Conservation (phyloP, 2,797 vertebrate species). For the Neosalanx taihuensis region DNA sequence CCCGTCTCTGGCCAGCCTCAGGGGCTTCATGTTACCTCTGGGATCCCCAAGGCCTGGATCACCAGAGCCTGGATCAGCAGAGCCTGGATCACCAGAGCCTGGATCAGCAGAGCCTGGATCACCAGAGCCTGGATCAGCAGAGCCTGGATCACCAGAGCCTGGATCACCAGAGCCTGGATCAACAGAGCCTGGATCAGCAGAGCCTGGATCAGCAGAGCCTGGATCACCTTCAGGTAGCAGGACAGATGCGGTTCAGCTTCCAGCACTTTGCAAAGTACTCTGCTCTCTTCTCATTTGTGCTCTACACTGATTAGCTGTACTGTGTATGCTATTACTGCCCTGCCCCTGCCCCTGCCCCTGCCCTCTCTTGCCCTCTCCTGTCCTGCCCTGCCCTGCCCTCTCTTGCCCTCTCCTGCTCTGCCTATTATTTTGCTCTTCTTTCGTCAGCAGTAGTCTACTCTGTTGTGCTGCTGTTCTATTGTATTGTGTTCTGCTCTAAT, state of each 20-base stretch:
- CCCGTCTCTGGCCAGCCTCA: too few species aligned
- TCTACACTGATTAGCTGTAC: too few species aligned
- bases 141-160: not conserved
- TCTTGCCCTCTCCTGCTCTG: too few species aligned
- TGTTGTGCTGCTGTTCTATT: too few species aligned
- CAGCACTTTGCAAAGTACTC: not conserved
- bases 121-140: not conserved
- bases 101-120: not conserved
- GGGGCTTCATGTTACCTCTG: too few species aligned
- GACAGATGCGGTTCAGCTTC: not conserved
- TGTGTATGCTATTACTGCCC: too few species aligned
- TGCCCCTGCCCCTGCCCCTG: too few species aligned
- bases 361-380: too few species aligned
- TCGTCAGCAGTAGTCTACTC: too few species aligned
- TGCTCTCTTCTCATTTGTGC: not conserved
- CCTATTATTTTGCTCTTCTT: too few species aligned
- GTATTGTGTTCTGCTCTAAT: not conserved
- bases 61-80: not conserved
- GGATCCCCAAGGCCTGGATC: not conserved
- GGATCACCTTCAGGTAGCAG: not conserved
- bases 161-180: not conserved
- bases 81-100: not conserved
- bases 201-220: not conserved
- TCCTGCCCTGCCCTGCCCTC: too few species aligned
- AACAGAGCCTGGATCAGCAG: too few species aligned